phyloP scores from a whole-genome alignment of 2,113 vertebrate genomes.

The Axis porcinus region DNA sequence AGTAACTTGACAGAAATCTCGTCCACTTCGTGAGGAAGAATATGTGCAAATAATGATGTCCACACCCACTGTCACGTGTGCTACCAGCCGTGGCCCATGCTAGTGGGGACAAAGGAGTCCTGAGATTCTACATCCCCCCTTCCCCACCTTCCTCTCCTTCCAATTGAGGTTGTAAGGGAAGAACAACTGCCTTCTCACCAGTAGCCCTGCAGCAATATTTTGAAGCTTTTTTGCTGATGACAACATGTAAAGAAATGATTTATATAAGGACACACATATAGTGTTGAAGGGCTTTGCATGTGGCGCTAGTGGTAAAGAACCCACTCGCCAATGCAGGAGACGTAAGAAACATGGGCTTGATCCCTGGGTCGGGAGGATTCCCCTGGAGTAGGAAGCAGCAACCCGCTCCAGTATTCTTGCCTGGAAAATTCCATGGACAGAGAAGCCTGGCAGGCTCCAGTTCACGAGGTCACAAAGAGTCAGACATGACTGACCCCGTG shows the following conservation, averaged over 20 bases:
- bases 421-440: neutral
- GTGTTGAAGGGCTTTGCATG: neutral
- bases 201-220: neutral
- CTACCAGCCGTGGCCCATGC: rapidly evolving
- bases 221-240: neutral
- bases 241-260: neutral
- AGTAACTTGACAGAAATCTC: neutral
- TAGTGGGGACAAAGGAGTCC: neutral
- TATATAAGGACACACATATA: neutral
- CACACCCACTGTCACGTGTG: neutral
- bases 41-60: neutral
- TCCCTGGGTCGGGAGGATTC: neutral
- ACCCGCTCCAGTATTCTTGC: neutral
- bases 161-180: neutral
- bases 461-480: neutral
- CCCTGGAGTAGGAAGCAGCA: neutral
- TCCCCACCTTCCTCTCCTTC: neutral
- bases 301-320: neutral
- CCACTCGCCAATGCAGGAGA: neutral
- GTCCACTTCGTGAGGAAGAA: neutral
- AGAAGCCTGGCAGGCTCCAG: neutral
- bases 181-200: no score
- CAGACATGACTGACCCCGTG: neutral
- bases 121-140: rapidly evolving
- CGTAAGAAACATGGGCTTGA: neutral